Conservation (phyloP, 2,888 invertebrate genomes). For the Ectemnius lituratus region DNA sequence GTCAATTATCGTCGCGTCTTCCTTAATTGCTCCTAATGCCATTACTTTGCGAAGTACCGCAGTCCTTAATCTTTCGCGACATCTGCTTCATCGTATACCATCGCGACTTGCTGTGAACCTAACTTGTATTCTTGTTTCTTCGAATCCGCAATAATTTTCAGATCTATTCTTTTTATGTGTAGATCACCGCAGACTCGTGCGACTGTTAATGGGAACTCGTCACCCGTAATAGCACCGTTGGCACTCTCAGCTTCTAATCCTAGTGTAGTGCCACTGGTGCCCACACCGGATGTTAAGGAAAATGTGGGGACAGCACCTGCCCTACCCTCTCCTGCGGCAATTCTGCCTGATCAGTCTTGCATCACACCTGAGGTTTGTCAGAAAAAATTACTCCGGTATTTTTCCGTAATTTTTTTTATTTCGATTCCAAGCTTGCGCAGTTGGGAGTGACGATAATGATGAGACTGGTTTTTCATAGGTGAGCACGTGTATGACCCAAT, state of each 20-base stretch:
- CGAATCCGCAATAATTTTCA: too few relatives aligned
- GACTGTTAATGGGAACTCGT: slow-evolving; percentile 60
- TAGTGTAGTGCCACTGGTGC: slow-evolving; percentile 62
- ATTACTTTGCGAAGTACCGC: slow-evolving; percentile 37
- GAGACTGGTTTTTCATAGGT: slow-evolving; percentile 24
- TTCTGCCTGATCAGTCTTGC: slow-evolving; percentile 65
- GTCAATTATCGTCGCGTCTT: slow-evolving; percentile 44
- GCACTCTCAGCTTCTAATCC: slow-evolving; percentile 61
- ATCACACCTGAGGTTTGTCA: slow-evolving; percentile 60
- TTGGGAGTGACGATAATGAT: too few relatives aligned
- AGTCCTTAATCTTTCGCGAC: slow-evolving; percentile 25
- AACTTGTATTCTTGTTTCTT: too few relatives aligned
- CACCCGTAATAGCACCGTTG: slow-evolving; percentile 66
- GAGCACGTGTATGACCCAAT: slow-evolving; percentile 35
- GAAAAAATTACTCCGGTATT: not conserved
- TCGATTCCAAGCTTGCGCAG: too few relatives aligned
- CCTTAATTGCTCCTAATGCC: slow-evolving; percentile 43
- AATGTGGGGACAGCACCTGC: slow-evolving; percentile 60
- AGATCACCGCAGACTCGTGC: slow-evolving; percentile 68
- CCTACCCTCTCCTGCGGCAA: slow-evolving; percentile 64
- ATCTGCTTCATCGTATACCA: slow-evolving; percentile 2
- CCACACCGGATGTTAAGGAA: slow-evolving; percentile 63
- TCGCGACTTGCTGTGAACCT: not conserved
- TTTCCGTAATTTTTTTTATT: too few relatives aligned
- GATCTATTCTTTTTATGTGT: slow-evolving; percentile 25